Evolutionary conservation across 1,140 invertebrate genomes (phyloP).

Genomic region (Lamellibrachia luymesi): DNA sequence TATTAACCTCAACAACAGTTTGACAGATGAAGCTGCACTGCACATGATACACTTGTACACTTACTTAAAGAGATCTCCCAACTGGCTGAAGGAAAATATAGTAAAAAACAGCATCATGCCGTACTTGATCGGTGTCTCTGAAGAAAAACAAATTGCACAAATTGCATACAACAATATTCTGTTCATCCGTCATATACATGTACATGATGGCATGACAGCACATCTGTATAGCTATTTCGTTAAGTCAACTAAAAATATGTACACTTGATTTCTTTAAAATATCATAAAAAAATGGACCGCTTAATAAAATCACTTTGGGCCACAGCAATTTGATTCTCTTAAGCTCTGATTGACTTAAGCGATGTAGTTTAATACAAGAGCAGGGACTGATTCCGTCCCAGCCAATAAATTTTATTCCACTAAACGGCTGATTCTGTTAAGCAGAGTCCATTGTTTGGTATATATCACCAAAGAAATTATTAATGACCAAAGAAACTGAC

Average conservation of each 20-base stretch:
- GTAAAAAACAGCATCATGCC: slow-evolving; percentile 67
- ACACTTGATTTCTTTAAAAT: background rate
- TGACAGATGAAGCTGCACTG: too few species aligned
- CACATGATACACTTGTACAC: slow-evolving; percentile 17
- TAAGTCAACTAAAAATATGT: background rate
- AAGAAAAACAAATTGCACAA: slow-evolving; percentile 31
- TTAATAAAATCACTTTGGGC: too few species aligned
- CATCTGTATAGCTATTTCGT: background rate
- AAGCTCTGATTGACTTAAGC: too few species aligned
- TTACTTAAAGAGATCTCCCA: slow-evolving; percentile 43
- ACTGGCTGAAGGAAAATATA: slow-evolving; percentile 58
- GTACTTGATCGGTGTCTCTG: slow-evolving; percentile 64
- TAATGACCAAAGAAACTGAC: slow-evolving; percentile 35
- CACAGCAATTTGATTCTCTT: too few species aligned
- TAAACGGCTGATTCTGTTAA: background rate
- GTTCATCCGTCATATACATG: background rate
- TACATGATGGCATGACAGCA: background rate
- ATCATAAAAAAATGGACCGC: too few species aligned
- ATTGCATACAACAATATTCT: background rate
- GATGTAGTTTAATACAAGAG: too few species aligned
- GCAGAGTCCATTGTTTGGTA: background rate
- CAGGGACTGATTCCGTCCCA: too few species aligned
- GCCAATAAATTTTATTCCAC: too few species aligned
- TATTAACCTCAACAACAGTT: too few species aligned
- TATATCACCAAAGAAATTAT: slow-evolving; percentile 8